Evolutionary conservation across 1,140 invertebrate species (phyloP), one percentile per base, ranked within the genome.

Genomic region (Calycopis cecrops): DNA sequence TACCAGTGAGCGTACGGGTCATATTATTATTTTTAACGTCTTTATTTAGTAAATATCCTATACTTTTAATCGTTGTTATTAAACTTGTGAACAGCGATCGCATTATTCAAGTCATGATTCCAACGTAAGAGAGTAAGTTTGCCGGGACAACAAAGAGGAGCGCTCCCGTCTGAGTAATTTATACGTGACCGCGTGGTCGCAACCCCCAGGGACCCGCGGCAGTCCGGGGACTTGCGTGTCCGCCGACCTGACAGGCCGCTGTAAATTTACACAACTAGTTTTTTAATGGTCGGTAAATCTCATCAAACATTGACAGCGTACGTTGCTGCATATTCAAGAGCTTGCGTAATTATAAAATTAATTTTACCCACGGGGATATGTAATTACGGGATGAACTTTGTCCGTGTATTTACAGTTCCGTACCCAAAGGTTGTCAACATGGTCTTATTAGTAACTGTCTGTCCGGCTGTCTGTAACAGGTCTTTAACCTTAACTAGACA

Each of bases 141-240:
- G 50, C 40, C 48, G 48, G 49, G 49, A 57, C 55, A 57, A 57
- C 55, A 57, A 57, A 57, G 54, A 57, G 49, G 55, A 38, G 37
- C 16, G 49, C 51, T 57, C 48, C 1, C 37, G 2, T 38, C 37
- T 37, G 18, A 38, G 55, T 65, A 62, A 65, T 65, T 65, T 65
- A 65, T 65, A 65, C 59, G 62, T 57, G 63, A 65, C 63, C 57
- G 55, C 59, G 49, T 60, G 40, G 59, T 55, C 62, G 42, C 47
- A 21, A 35, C 52, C 63, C 63, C 59, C 33, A 35, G 64, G 67
- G 71, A 74, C 61, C 65, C 64, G 60, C 65, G 57, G 35, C 53
- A 55, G 55, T 71, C 65, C 10, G 10, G 66, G 68, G 72, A 72
- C 61, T 69, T 64, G 62, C 63, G 67, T 65, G 60, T 62, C 61